Percentiles rank a stretch among this genome's conserved stretches.
Evolutionary conservation across 2,797 vertebrate species (phyloP).

Genomic region (Pantherophis vulpinus): DNA sequence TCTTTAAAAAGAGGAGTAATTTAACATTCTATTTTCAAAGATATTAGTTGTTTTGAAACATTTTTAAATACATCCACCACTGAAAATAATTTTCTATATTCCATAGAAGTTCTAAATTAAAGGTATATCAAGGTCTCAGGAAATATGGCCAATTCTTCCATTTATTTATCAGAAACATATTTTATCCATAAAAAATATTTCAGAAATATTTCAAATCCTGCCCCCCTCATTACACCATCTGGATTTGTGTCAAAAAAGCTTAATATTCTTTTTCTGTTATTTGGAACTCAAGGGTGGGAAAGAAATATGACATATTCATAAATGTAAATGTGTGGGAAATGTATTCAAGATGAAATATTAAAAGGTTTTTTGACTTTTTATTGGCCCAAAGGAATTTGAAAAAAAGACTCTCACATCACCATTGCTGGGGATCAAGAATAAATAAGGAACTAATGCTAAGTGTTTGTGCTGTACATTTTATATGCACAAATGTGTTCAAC

Average conservation of each 20-base stretch:
- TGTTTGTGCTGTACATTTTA: background rate
- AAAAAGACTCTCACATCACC: background rate
- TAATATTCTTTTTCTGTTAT: slow-evolving; percentile 6
- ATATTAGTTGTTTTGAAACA: slow-evolving; percentile 8
- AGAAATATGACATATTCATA: background rate
- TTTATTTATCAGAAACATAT: background rate
- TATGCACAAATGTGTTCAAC: background rate
- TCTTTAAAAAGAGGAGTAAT: background rate
- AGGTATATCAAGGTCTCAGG: slow-evolving; percentile 6
- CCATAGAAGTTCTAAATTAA: background rate
- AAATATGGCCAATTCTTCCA: slow-evolving; percentile 6
- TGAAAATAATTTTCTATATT: slow-evolving; percentile 9
- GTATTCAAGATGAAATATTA: background rate
- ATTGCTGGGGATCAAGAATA: background rate
- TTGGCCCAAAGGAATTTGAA: slow-evolving; percentile 23
- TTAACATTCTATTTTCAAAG: background rate
- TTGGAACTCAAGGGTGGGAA: background rate
- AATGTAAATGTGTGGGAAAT: slow-evolving; percentile 12
- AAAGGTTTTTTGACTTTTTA: background rate
- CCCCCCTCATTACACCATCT: slow-evolving; percentile 13
- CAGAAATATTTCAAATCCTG: background rate
- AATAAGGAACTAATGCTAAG: background rate
- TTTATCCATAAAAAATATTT: slow-evolving; percentile 13
- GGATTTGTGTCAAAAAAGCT: background rate
- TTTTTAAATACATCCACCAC: slow-evolving; percentile 8